These are phyloP conservation scores for Drosophila kanekoi DNA, from an alignment of 2,888 invertebrate species.

Conservation along the genomic window DNA sequence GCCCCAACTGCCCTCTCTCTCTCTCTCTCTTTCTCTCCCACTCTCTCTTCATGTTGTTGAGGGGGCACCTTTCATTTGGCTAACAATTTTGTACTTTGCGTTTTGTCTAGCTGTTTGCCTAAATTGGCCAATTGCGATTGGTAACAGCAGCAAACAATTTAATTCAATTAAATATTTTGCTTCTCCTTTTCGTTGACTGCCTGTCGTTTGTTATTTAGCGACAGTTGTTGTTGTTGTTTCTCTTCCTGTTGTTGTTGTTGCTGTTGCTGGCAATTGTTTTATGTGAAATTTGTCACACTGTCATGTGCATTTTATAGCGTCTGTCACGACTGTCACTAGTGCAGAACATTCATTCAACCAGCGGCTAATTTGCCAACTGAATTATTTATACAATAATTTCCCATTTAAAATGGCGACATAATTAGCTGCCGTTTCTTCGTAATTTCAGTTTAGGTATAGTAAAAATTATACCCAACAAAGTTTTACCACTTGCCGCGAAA, in stretches of 20 bases:
- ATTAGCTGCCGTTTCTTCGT: constrained; percentile 41
- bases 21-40: background rate
- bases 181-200: constrained; percentile 61
- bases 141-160: constrained; percentile 81
- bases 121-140: constrained; percentile 83
- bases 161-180: constrained; percentile 80
- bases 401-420: constrained; percentile 73
- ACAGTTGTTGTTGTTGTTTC: constrained; percentile 67
- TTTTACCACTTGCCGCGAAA: constrained; percentile 10
- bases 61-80: constrained; percentile 67
- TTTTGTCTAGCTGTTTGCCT: constrained; percentile 62
- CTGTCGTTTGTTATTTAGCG: constrained; percentile 80
- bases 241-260: constrained; percentile 17
- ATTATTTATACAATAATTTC: constrained; percentile 65
- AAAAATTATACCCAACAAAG: constrained; percentile 2
- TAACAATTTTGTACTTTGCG: constrained; percentile 78
- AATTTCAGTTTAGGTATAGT: background rate
- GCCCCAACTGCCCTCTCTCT: constrained; percentile 16
- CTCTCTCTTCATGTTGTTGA: constrained; percentile 15
- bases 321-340: constrained; percentile 48
- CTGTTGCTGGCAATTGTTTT: constrained; percentile 66
- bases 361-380: constrained; percentile 60
- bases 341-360: constrained; percentile 25
- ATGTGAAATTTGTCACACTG: constrained; percentile 80
- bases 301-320: constrained; percentile 68